These are phyloP conservation scores for Oreochromis spilurus DNA, from an alignment of 2,113 vertebrate genomes.

Conservation along the genomic window DNA sequence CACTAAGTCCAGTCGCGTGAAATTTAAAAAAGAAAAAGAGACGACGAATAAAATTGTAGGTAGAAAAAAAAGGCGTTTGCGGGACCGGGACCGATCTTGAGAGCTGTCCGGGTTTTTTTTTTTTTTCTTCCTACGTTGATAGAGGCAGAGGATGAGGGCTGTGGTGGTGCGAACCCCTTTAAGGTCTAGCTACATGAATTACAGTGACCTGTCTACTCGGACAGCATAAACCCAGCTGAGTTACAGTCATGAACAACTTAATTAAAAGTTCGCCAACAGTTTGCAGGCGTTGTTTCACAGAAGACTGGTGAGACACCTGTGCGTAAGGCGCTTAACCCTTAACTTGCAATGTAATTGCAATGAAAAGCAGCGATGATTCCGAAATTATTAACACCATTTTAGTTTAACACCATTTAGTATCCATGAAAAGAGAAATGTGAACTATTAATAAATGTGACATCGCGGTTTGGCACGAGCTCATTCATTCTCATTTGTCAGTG, in stretches of 20 bases:
- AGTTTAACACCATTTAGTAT: background rate
- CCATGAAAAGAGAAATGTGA: background rate
- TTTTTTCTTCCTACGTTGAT: slow-evolving; percentile 57
- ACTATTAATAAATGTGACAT: background rate
- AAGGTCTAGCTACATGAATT: slow-evolving; percentile 45
- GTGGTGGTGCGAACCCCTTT: slow-evolving; percentile 75
- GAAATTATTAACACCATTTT: background rate
- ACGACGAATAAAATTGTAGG: background rate
- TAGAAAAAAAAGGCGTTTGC: background rate
- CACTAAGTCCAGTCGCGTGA: background rate
- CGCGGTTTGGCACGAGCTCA: background rate
- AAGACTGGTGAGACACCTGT: slow-evolving; percentile 55
- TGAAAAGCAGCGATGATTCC: background rate
- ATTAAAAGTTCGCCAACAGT: slow-evolving; percentile 35
- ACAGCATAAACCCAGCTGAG: slow-evolving; percentile 79
- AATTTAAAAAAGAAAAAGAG: background rate
- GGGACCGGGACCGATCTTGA: background rate
- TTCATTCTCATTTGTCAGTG: background rate
- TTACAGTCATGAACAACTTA: slow-evolving; percentile 80
- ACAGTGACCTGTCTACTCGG: slow-evolving; percentile 69
- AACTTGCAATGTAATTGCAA: slow-evolving; percentile 8
- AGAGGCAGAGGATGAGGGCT: slow-evolving; percentile 60
- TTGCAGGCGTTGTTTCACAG: slow-evolving; percentile 60
- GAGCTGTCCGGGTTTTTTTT: slow-evolving; percentile 43
- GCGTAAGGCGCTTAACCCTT: slow-evolving; percentile 65